phyloP scores from a whole-genome alignment of 2,888 invertebrate genomes.

The Cyclophora punctaria region DNA sequence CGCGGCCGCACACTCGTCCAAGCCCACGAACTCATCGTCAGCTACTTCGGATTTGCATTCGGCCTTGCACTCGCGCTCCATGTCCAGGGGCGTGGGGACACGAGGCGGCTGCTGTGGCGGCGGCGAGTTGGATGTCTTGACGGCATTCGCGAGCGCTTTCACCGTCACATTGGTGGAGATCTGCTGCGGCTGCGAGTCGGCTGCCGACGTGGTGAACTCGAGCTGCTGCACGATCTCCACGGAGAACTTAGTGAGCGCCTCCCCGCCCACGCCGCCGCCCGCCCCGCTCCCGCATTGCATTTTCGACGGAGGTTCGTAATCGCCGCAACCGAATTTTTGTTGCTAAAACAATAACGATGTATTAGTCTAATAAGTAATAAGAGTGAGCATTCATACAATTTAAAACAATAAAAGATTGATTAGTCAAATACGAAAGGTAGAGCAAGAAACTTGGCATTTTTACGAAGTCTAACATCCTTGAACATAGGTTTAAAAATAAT shows the following conservation, averaged over 20 bases:
- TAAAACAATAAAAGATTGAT: too few relatives aligned
- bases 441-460: too few relatives aligned
- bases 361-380: too few relatives aligned
- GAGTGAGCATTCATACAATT: too few relatives aligned
- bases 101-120: conserved; percentile 68
- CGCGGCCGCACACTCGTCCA: conserved; percentile 89
- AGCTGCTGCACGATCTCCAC: conserved; percentile 94
- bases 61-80: conserved; percentile 84
- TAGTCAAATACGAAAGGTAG: too few relatives aligned
- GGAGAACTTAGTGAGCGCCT: conserved; percentile 83
- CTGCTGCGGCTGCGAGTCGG: conserved; percentile 90
- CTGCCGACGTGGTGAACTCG: conserved; percentile 91
- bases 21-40: conserved; percentile 89
- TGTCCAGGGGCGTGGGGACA: conserved; percentile 87
- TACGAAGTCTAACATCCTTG: too few relatives aligned
- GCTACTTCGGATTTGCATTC: conserved; percentile 88
- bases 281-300: conserved; percentile 69
- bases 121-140: conserved; percentile 60
- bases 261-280: conserved; percentile 61
- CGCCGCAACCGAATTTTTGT: conserved; percentile 86
- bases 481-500: not conserved
- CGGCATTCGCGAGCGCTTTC: conserved; percentile 76
- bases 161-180: conserved; percentile 95
- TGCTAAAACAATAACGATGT: conserved; percentile 76
- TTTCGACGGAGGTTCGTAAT: conserved; percentile 86